phyloP scores from a whole-genome alignment of 2,888 invertebrate species.

The Stenodema calcarata region DNA sequence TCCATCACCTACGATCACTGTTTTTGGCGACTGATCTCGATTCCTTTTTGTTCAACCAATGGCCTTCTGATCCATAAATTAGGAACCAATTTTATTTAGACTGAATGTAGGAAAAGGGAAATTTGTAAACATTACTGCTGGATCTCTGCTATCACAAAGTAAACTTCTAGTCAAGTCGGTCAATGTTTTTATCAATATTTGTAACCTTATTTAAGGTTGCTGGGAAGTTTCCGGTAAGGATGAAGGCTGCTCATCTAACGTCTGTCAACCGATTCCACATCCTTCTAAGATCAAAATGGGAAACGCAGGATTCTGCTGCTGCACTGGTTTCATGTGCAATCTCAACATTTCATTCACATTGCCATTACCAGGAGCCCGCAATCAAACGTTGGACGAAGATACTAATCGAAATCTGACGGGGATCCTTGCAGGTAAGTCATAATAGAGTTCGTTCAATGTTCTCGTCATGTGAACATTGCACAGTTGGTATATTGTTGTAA shows the following conservation, averaged over 20 bases:
- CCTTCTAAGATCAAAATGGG: constrained; percentile 66
- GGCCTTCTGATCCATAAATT: too few relatives aligned
- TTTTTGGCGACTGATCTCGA: too few relatives aligned
- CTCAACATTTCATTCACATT: constrained; percentile 64
- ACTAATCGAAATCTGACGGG: not conserved
- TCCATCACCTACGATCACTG: too few relatives aligned
- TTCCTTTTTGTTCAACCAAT: too few relatives aligned
- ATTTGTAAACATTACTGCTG: too few relatives aligned
- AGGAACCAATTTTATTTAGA: too few relatives aligned
- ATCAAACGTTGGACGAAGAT: not conserved
- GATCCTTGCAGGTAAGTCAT: not conserved
- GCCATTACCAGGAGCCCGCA: constrained; percentile 13
- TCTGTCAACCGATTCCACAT: constrained; percentile 66
- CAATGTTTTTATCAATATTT: too few relatives aligned
- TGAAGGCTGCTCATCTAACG: constrained; percentile 61
- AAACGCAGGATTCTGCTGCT: constrained; percentile 82
- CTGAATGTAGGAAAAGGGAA: too few relatives aligned
- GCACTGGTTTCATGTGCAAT: constrained; percentile 80
- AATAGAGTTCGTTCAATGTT: not conserved
- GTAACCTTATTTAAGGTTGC: constrained; percentile 60
- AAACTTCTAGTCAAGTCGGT: too few relatives aligned
- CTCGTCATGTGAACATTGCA: too few relatives aligned
- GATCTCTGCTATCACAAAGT: too few relatives aligned
- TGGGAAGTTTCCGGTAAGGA: constrained; percentile 64
- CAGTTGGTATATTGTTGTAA: too few relatives aligned